Percentiles rank a stretch among this genome's conserved stretches.
Conservation (phyloP, 2,888 invertebrate species). For the Lacanobia oleracea region DNA sequence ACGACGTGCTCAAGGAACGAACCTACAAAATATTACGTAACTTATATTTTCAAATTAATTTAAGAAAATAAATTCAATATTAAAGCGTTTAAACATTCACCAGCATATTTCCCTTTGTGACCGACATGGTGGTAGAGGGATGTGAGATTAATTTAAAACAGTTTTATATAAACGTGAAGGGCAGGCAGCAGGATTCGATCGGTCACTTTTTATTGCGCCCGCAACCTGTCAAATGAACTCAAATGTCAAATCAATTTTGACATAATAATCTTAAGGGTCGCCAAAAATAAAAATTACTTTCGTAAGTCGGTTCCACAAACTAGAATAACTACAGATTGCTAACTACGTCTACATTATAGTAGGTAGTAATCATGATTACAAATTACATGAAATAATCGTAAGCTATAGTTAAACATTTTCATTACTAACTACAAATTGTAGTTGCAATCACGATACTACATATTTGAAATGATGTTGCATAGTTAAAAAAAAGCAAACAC, state of each 20-base stretch:
- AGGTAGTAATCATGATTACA: too few relatives aligned
- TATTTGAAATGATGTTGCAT: too few relatives aligned
- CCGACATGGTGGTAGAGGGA: slow-evolving; percentile 75
- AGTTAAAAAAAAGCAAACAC: too few relatives aligned
- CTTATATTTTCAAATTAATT: slow-evolving; percentile 44
- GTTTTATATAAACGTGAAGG: slow-evolving; percentile 25
- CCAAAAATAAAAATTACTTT: neutral
- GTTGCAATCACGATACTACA: too few relatives aligned
- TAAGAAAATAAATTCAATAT: slow-evolving; percentile 16
- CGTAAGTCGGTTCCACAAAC: too few relatives aligned
- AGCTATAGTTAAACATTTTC: too few relatives aligned
- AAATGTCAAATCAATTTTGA: neutral
- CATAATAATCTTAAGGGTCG: neutral
- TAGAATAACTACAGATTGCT: too few relatives aligned
- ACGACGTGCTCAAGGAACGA: slow-evolving; percentile 90
- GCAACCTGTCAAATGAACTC: slow-evolving; percentile 24
- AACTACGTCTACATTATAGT: too few relatives aligned
- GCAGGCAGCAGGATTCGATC: slow-evolving; percentile 34
- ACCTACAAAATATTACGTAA: slow-evolving; percentile 89
- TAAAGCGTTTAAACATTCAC: slow-evolving; percentile 70
- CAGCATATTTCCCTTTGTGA: slow-evolving; percentile 84
- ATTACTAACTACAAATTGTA: too few relatives aligned
- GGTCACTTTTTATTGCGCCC: neutral
- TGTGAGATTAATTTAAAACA: slow-evolving; percentile 9
- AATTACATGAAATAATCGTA: too few relatives aligned